phyloP scores from a whole-genome alignment of 1,140 invertebrate genomes.

The Dendroctonus valens region DNA sequence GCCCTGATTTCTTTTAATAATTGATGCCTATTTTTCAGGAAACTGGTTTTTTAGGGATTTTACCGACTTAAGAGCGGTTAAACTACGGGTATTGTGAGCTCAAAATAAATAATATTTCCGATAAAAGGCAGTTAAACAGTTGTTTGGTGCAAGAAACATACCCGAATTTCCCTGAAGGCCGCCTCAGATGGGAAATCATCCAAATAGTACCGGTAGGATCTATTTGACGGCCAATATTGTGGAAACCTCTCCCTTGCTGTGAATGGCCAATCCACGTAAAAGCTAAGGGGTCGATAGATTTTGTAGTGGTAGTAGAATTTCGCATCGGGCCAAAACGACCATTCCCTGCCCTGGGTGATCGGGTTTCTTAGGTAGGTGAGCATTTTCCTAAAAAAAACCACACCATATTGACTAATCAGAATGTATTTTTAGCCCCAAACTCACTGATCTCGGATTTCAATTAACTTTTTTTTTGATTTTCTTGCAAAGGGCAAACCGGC shows the following conservation, averaged over 20 bases:
- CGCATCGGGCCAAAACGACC: constrained; percentile 38
- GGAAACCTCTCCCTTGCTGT: constrained; percentile 34
- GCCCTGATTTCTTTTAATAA: too few species aligned
- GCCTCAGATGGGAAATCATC: constrained; percentile 34
- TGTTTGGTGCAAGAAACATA: constrained; percentile 10
- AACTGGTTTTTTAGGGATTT: too few species aligned
- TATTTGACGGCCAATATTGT: constrained; percentile 36
- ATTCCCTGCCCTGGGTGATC: constrained; percentile 32
- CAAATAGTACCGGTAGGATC: constrained; percentile 36
- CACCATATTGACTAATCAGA: too few species aligned
- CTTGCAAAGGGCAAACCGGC: too few species aligned
- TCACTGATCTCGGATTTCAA: too few species aligned
- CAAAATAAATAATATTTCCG: too few species aligned
- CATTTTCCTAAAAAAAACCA: constrained; percentile 33
- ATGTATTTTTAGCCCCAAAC: too few species aligned
- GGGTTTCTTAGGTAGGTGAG: constrained; percentile 37
- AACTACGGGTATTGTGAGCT: too few species aligned
- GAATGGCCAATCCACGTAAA: constrained; percentile 33
- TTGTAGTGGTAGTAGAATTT: constrained; percentile 38
- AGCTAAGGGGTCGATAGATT: constrained; percentile 37
- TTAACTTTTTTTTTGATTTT: too few species aligned
- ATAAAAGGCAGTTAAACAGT: too few species aligned
- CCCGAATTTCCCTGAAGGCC: constrained; percentile 33
- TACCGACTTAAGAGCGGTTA: too few species aligned
- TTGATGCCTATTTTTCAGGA: too few species aligned